Evolutionary conservation across 2,888 invertebrate genomes (phyloP).

Genomic region (Glaucopsyche alexis): DNA sequence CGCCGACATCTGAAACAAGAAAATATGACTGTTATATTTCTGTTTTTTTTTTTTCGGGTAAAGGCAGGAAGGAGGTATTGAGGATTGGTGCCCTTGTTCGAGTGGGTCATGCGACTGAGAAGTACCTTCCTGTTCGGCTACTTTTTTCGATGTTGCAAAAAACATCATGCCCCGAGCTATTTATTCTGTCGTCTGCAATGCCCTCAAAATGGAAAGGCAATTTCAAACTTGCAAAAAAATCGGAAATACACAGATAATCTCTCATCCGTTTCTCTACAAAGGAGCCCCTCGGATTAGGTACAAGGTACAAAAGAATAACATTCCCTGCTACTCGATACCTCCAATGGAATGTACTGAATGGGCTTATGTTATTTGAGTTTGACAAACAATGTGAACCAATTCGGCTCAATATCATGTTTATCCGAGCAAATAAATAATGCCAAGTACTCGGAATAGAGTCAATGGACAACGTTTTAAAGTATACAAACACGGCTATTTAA

Average conservation of each 20-base stretch:
- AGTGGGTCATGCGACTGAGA: too few relatives aligned
- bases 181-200: neutral
- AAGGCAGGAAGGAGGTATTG: too few relatives aligned
- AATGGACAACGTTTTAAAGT: slow-evolving; percentile 47
- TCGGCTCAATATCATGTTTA: slow-evolving; percentile 43
- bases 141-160: neutral
- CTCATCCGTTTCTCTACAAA: neutral
- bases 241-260: slow-evolving; percentile 20
- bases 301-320: slow-evolving; percentile 15
- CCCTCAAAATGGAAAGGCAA: neutral
- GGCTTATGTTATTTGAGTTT: slow-evolving; percentile 26
- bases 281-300: neutral
- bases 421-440: slow-evolving; percentile 48
- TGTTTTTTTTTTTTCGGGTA: neutral
- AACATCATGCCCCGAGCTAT: neutral
- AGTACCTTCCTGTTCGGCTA: too few relatives aligned
- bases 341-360: slow-evolving; percentile 20
- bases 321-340: slow-evolving; percentile 12
- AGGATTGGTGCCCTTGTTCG: too few relatives aligned
- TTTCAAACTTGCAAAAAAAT: neutral
- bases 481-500: slow-evolving; percentile 44
- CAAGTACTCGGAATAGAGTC: slow-evolving; percentile 46
- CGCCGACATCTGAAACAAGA: slow-evolving; percentile 83
- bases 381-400: slow-evolving; percentile 34
- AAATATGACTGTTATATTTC: slow-evolving; percentile 34